Conservation (phyloP, 2,888 invertebrate species). For the Strigamia crassipes region DNA sequence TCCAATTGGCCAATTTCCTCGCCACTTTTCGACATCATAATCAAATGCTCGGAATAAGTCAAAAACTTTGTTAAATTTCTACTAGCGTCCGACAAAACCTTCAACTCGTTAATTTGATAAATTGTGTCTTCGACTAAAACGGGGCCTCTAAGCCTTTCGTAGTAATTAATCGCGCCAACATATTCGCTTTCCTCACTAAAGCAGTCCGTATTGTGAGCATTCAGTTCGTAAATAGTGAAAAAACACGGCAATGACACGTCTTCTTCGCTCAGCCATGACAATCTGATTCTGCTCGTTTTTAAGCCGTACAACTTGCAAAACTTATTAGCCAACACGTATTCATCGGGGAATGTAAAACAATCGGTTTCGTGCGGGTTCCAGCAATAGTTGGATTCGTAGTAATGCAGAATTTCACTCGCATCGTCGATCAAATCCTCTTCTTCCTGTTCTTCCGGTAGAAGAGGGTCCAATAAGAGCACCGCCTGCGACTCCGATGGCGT, state of each 20-base stretch:
- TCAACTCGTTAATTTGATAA: slow-evolving; percentile 2
- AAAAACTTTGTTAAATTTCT: neutral
- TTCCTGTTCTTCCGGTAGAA: neutral
- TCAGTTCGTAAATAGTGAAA: neutral
- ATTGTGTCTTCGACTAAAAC: neutral
- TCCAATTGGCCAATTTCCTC: slow-evolving; percentile 8
- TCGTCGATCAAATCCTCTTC: neutral
- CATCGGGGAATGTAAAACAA: slow-evolving; percentile 38
- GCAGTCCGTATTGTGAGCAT: neutral
- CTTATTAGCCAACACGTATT: neutral
- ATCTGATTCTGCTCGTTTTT: neutral
- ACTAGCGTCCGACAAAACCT: neutral
- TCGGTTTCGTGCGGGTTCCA: slow-evolving; percentile 19
- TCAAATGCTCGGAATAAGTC: neutral
- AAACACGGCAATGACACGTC: neutral
- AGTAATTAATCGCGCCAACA: neutral
- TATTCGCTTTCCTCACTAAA: slow-evolving; percentile 22
- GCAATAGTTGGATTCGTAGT: neutral
- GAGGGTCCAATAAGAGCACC: no score
- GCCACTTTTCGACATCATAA: slow-evolving; percentile 13
- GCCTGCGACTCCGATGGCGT: neutral
- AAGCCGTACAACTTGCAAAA: neutral
- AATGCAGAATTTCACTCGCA: neutral
- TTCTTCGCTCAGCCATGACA: slow-evolving; percentile 1
- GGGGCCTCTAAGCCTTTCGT: neutral